Conservation (phyloP, 2,888 invertebrate species). For the Zele albiditarsus region DNA sequence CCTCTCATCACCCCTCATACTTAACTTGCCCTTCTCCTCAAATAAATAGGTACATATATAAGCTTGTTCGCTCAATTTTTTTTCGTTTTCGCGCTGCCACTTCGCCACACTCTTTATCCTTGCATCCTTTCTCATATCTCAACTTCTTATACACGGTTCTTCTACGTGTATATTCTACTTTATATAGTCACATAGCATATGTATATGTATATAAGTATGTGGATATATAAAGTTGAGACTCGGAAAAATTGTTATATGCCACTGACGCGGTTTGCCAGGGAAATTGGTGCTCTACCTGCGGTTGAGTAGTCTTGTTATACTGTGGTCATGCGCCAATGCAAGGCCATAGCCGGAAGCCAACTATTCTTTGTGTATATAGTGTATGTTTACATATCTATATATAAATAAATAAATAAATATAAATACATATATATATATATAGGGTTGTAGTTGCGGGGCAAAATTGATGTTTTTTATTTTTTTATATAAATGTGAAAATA, state of each 20-base stretch:
- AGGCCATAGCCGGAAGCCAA: constrained; percentile 16
- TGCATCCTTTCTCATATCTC: constrained; percentile 7
- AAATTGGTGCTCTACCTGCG: constrained; percentile 40
- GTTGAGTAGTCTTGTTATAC: constrained; percentile 40
- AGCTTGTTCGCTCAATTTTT: constrained; percentile 18
- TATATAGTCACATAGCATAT: background rate
- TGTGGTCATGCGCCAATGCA: constrained; percentile 26
- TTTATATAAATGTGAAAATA: too few species aligned
- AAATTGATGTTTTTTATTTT: background rate
- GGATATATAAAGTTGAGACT: background rate
- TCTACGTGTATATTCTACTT: background rate
- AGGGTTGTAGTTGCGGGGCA: background rate
- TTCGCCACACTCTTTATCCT: constrained; percentile 17
- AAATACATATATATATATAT: background rate
- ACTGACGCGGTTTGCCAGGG: constrained; percentile 27
- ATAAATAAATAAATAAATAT: background rate
- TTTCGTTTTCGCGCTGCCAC: constrained; percentile 25
- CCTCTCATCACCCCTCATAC: background rate
- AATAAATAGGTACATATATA: background rate
- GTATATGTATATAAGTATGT: background rate
- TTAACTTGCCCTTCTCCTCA: too few species aligned
- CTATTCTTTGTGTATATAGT: background rate
- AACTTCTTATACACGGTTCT: background rate
- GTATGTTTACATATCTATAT: background rate
- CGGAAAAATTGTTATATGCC: constrained; percentile 36